A percentile compares a stretch with the other conserved stretches of the same genome.
phyloP scores from a whole-genome alignment of 2,888 invertebrate species.

The Leptura quadrifasciata region DNA sequence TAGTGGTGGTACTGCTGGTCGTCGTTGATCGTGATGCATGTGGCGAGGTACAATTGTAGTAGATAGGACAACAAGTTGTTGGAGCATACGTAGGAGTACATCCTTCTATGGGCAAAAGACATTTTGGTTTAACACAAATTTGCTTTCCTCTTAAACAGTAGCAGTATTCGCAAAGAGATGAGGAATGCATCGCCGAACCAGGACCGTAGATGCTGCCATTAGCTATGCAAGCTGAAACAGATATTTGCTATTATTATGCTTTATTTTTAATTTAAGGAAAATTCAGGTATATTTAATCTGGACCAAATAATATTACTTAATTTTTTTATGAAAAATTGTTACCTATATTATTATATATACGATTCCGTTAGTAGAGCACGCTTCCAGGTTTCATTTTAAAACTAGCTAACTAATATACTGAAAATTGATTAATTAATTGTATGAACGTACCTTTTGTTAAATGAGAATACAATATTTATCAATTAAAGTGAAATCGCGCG shows the following conservation, averaged over 20 bases:
- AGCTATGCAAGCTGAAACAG: conserved; percentile 80
- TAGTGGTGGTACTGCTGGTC: conserved; percentile 62
- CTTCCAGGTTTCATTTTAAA: no score
- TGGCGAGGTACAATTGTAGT: conserved; percentile 81
- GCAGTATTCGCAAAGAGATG: conserved; percentile 89
- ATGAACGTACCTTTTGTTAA: no score
- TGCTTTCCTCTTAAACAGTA: conserved; percentile 84
- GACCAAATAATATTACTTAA: no score
- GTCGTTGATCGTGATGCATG: conserved; percentile 35
- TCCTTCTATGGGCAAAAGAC: conserved; percentile 84
- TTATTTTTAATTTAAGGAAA: neutral
- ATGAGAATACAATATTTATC: no score
- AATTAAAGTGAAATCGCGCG: no score
- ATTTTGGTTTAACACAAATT: conserved; percentile 87
- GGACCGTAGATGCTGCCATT: conserved; percentile 85
- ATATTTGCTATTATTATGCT: conserved; percentile 5
- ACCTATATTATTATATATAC: no score
- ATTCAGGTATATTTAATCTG: no score
- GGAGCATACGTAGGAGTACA: conserved; percentile 80
- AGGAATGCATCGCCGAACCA: conserved; percentile 89
- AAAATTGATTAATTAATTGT: no score
- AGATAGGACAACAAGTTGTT: conserved; percentile 86
- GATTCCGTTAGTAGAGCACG: no score
- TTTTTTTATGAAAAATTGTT: no score
- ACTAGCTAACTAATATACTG: no score